These are phyloP conservation scores for Okamejei kenojei DNA, from an alignment of 2,797 vertebrate species.

Conservation along the genomic window DNA sequence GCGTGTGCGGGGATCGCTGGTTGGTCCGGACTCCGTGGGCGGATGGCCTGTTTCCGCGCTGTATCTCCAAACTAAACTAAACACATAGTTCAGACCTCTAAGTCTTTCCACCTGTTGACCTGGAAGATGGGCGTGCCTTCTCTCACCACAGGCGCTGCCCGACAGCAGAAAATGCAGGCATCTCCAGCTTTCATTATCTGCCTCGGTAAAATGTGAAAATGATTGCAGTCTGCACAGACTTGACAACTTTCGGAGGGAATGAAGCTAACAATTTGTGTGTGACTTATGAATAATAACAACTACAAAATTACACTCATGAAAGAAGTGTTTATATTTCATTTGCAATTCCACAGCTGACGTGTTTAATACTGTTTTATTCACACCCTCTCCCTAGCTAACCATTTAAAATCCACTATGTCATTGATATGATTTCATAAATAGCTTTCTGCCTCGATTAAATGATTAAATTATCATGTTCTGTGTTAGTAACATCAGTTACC, in stretches of 20 bases:
- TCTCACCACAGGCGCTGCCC: no score
- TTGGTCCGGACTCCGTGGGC: no score
- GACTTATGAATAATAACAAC: not conserved
- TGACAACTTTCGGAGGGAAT: not conserved
- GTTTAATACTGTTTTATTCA: not conserved
- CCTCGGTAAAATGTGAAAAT: conserved; percentile 4
- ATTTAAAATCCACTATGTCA: conserved; percentile 16
- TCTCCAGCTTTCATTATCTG: not conserved
- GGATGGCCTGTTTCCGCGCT: no score
- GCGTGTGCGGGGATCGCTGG: no score
- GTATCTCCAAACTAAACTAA: no score
- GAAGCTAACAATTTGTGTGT: not conserved
- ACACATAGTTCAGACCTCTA: no score
- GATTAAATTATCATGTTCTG: conserved; percentile 28
- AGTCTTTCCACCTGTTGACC: no score
- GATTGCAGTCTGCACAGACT: not conserved
- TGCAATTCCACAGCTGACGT: not conserved
- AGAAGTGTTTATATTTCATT: not conserved
- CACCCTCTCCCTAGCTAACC: not conserved
- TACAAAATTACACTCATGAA: conserved; percentile 11
- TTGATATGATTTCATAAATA: conserved; percentile 36
- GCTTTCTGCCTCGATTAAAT: conserved; percentile 28
- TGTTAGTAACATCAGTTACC: conserved; percentile 64
- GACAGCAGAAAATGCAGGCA: no score
- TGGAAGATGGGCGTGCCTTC: no score